Evolutionary conservation across 1,140 invertebrate genomes (phyloP).

Genomic region (Drosophila pandora): DNA sequence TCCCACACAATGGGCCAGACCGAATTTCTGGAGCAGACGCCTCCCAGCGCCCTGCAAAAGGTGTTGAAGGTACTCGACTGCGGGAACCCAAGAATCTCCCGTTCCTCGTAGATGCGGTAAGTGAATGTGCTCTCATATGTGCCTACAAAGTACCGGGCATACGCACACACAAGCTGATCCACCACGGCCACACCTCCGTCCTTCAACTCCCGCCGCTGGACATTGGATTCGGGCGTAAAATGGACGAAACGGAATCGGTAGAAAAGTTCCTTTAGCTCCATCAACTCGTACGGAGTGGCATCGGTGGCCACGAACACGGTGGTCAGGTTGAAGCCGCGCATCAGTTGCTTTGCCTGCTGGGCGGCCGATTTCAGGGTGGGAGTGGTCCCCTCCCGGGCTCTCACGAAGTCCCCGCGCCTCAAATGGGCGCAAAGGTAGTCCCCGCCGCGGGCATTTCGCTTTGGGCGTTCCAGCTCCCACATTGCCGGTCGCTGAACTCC

Average conservation of each 20-base stretch:
- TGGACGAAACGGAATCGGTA: conserved; percentile 63
- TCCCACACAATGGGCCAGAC: conserved; percentile 85
- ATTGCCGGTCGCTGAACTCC: conserved; percentile 75
- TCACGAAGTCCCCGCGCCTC: conserved; percentile 92
- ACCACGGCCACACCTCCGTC: conserved; percentile 97
- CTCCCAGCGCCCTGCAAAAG: conserved; percentile 88
- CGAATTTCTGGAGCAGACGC: conserved; percentile 84
- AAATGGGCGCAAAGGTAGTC: conserved; percentile 92
- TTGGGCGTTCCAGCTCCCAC: conserved; percentile 73
- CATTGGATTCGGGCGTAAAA: conserved; percentile 70
- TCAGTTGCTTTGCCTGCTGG: conserved; percentile 87
- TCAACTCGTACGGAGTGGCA: conserved; percentile 84
- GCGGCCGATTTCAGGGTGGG: conserved; percentile 89
- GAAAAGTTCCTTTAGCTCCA: conserved; percentile 76
- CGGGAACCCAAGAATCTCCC: conserved; percentile 96
- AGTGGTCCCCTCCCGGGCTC: conserved; percentile 87
- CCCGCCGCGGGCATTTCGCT: conserved; percentile 87
- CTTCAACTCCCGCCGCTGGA: conserved; percentile 85
- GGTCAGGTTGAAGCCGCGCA: conserved; percentile 86
- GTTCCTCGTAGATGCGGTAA: conserved; percentile 97
- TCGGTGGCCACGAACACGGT: conserved; percentile 93
- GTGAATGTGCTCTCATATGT: conserved; percentile 98
- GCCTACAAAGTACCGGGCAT: conserved; percentile 94
- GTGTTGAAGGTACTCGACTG: conserved; percentile 94
- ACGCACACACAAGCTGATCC: conserved; percentile 97